phyloP scores from a whole-genome alignment of 2,888 invertebrate genomes.

The Elmis aenea region DNA sequence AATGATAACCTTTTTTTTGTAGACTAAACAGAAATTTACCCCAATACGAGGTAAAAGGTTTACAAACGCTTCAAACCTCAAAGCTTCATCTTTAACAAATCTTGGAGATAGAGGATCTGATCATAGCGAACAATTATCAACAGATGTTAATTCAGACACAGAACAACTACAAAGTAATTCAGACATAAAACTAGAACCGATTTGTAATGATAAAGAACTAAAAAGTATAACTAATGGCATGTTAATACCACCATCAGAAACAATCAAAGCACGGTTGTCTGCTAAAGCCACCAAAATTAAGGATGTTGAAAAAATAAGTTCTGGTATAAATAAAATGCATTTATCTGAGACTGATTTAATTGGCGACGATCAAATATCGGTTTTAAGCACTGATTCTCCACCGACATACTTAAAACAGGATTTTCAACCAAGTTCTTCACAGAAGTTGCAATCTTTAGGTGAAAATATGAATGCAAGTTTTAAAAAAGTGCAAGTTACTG shows the following conservation, averaged over 20 bases:
- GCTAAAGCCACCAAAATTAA: conserved; percentile 31
- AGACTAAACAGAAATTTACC: conserved; percentile 20
- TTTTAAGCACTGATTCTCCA: conserved; percentile 10
- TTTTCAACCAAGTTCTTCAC: conserved; percentile 26
- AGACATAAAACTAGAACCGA: conserved; percentile 41
- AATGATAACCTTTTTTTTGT: too few species aligned
- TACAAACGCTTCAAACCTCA: conserved; percentile 1
- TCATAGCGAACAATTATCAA: conserved; percentile 1
- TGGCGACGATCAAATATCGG: not conserved
- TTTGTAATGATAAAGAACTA: conserved; percentile 34
- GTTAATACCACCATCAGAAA: conserved; percentile 51
- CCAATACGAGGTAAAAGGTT: conserved; percentile 6
- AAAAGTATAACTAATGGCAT: conserved; percentile 45
- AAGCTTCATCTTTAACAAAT: conserved; percentile 10
- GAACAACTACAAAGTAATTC: not conserved
- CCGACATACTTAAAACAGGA: conserved; percentile 8
- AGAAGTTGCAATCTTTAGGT: conserved; percentile 13
- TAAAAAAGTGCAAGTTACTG: conserved; percentile 25
- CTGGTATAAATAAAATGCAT: not conserved
- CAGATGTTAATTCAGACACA: not conserved
- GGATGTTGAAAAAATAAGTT: conserved; percentile 20
- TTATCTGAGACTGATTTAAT: not conserved
- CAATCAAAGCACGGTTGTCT: conserved; percentile 55
- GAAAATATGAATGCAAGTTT: not conserved
- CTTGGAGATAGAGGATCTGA: conserved; percentile 3